These are phyloP conservation scores for Planococcus citri DNA, from an alignment of 1,140 invertebrate genomes.

Conservation along the genomic window DNA sequence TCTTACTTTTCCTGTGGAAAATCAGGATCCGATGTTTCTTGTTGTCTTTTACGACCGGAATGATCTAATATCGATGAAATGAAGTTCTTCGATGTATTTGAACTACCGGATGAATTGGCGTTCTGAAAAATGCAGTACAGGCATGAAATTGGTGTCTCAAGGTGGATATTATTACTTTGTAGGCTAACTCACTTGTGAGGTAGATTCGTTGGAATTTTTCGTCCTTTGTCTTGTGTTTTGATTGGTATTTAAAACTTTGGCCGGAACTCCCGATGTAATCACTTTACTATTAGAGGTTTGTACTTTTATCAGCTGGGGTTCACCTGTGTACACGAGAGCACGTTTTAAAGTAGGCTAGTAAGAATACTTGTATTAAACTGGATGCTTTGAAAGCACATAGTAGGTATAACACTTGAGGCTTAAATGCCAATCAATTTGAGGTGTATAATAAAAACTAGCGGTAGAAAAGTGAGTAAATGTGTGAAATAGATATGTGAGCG, in stretches of 20 bases:
- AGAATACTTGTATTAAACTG: not conserved
- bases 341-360: not conserved
- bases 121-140: not conserved
- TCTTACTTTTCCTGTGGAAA: slow-evolving; percentile 9
- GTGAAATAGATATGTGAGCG: not conserved
- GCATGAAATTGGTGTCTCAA: not conserved
- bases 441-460: not conserved
- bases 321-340: not conserved
- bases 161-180: not conserved
- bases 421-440: too few species aligned
- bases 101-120: not conserved
- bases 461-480: not conserved
- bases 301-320: slow-evolving; percentile 6
- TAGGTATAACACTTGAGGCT: too few species aligned
- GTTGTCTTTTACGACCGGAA: slow-evolving; percentile 16
- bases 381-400: too few species aligned
- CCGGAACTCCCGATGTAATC: not conserved
- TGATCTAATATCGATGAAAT: slow-evolving; percentile 5
- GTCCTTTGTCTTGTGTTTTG: not conserved
- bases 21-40: not conserved
- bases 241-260: not conserved
- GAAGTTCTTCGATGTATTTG: not conserved
- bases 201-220: not conserved
- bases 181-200: not conserved
- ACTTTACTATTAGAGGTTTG: slow-evolving; percentile 4